Conservation (phyloP, 2,888 invertebrate genomes). For the Meandrusa payeni region DNA sequence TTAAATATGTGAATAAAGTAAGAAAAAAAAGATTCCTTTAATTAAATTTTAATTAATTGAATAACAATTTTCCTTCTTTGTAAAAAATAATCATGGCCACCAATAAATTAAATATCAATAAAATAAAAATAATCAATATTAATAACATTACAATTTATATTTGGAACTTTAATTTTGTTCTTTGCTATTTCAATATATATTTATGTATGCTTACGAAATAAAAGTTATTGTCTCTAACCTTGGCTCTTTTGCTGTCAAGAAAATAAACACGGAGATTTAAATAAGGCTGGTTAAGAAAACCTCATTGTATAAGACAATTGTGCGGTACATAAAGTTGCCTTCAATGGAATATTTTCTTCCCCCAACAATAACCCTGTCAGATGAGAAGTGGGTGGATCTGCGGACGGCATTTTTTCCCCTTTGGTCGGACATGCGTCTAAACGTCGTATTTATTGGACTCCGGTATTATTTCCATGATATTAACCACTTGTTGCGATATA, state of each 20-base stretch:
- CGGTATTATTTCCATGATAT: conserved; percentile 21
- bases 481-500: conserved; percentile 15
- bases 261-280: conserved; percentile 11
- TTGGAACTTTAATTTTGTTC: no score
- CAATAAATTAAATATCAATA: no score
- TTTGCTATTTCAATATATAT: no score
- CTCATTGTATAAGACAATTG: conserved; percentile 17
- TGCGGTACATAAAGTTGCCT: conserved; percentile 35
- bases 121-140: no score
- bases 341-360: conserved; percentile 43
- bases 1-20: no score
- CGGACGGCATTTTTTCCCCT: conserved; percentile 54
- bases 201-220: no score
- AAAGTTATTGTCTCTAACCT: neutral
- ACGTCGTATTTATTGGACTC: conserved; percentile 27
- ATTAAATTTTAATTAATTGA: no score
- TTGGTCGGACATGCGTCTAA: conserved; percentile 45
- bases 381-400: conserved; percentile 57
- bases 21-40: no score
- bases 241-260: conserved; percentile 4
- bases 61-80: no score
- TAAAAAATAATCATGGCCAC: no score
- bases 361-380: conserved; percentile 58
- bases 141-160: no score
- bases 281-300: conserved; percentile 7